Conservation (phyloP, 2,797 vertebrate genomes). For the Micrastur ruficollis region DNA sequence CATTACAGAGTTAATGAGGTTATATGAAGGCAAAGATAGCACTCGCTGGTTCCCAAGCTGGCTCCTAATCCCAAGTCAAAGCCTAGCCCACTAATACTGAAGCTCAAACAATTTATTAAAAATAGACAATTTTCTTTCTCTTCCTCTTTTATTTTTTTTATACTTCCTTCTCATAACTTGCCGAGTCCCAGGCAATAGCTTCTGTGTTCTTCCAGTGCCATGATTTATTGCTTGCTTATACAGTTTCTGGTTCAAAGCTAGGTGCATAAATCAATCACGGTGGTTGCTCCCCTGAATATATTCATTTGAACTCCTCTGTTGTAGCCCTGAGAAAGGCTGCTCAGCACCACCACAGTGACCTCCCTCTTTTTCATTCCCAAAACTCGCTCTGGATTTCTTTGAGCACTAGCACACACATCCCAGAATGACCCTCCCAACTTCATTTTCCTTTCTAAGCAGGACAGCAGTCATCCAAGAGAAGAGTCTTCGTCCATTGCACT, state of each 20-base stretch:
- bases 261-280: neutral
- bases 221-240: slow-evolving; percentile 37
- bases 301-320: neutral
- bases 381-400: neutral
- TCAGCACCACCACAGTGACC: neutral
- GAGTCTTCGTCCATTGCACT: neutral
- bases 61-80: slow-evolving; percentile 48
- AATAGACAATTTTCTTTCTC: slow-evolving; percentile 27
- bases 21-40: slow-evolving; percentile 35
- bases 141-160: neutral
- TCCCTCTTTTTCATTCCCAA: neutral
- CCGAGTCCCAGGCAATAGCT: neutral
- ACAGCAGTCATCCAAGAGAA: neutral
- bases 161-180: slow-evolving; percentile 16
- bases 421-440: neutral
- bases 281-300: neutral
- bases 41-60: slow-evolving; percentile 37
- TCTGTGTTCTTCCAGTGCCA: neutral
- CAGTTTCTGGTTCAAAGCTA: slow-evolving; percentile 1
- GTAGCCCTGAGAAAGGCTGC: neutral
- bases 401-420: neutral
- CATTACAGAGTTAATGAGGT: slow-evolving; percentile 65
- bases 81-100: neutral
- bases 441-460: neutral
- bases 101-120: slow-evolving; percentile 42